Base-by-base conservation (phyloP, 2,797 vertebrate species). In the Tragopan temminckii region DNA sequence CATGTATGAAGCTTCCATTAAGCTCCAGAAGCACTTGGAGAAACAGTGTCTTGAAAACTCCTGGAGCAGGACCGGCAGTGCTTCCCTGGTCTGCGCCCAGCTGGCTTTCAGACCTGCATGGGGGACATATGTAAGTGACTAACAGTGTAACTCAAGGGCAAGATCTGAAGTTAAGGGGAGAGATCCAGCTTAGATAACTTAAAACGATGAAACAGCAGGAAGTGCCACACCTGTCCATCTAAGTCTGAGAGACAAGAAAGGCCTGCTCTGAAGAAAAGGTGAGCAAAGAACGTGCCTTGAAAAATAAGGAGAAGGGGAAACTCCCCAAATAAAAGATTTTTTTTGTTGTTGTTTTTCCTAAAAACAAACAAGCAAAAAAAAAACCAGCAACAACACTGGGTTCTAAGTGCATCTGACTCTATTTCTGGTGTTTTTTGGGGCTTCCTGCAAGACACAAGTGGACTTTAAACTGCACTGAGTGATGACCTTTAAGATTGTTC, bases 131-230 rank as follows among this genome's bases (percentile, higher is more conserved):
- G 43, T 62, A 71, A 38, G 67, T 67, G 55, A 75, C 83, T 78
- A 70, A 63, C 61, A 80, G 24, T 38, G 62, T 90, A 9, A 9
- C 61, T 80, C 20, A 68, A 67, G 68, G 77, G 63, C 74, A 77
- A 79, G 63, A 76, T 20, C 40, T 89, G 42, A 79, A 92, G 76
- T 85, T 53, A 85, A 69, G 53, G 69, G 45, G 23, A 29, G 50
- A 81, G 63, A 81, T 86, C 40, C 78, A 42, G 35, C 24, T 87
- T 85, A 43, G 72, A 45, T 88, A 89, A 78, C n/a, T 52, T 69
- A 36, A 67, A 59, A 42, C 67, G 33, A 81, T 85, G 82, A 89
- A 89, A 85, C 43, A 70, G 67, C 69, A 94, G 92, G 87, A 93
- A 89, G 36, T 84, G 77, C 90, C 92, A 70, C 89, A 76, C 90